phyloP scores from a whole-genome alignment of 2,113 vertebrate genomes.

The Python bivittatus region DNA sequence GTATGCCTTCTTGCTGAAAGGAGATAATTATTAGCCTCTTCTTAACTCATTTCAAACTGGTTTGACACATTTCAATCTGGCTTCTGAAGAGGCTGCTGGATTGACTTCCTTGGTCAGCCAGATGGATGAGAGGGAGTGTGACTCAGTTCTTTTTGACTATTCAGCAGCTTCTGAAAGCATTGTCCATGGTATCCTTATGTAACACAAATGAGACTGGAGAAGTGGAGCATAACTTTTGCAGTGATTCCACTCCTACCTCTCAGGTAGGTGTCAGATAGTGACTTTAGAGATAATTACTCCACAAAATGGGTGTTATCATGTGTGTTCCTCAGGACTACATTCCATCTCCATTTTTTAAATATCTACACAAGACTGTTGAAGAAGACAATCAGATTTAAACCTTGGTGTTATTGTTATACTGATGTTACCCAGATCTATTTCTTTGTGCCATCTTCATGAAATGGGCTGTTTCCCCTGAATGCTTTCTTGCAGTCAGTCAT shows the following conservation, averaged over 20 bases:
- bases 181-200: neutral
- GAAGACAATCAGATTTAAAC: neutral
- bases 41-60: neutral
- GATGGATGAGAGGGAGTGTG: neutral
- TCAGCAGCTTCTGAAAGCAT: neutral
- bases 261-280: neutral
- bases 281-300: neutral
- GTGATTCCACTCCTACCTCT: neutral
- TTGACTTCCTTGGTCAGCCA: neutral
- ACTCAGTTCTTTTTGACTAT: neutral
- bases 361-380: neutral
- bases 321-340: neutral
- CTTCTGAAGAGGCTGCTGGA: neutral
- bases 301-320: neutral
- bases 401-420: neutral
- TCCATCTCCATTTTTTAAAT: neutral
- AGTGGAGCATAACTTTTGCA: neutral
- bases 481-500: neutral
- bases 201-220: neutral
- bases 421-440: neutral
- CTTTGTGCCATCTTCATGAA: neutral
- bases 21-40: neutral
- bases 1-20: neutral
- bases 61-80: neutral
- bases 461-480: neutral